Evolutionary conservation across 2,888 invertebrate genomes (phyloP).

Genomic region (Mayetiola destructor): DNA sequence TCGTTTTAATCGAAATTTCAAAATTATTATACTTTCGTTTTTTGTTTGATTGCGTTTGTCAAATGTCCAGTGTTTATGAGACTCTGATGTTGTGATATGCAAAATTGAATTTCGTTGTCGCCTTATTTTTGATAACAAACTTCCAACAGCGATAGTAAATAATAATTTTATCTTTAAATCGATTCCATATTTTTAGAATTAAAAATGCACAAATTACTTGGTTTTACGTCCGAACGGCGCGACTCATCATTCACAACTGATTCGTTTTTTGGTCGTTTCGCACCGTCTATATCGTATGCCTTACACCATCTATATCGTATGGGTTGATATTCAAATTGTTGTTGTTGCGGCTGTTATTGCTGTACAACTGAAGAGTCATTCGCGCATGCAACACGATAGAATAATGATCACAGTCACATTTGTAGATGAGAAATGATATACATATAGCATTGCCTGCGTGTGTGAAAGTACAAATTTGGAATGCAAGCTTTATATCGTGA

Average conservation of each 20-base stretch:
- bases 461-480: too few relatives aligned
- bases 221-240: slow-evolving; percentile 1
- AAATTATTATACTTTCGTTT: background rate
- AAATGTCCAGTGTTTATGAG: background rate
- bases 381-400: too few relatives aligned
- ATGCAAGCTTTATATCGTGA: too few relatives aligned
- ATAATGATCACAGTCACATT: too few relatives aligned
- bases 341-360: too few relatives aligned
- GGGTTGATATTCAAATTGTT: background rate
- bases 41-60: background rate
- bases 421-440: too few relatives aligned
- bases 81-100: background rate
- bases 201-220: background rate
- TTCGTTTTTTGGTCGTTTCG: background rate
- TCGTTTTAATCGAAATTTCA: background rate
- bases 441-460: too few relatives aligned
- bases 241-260: background rate
- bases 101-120: background rate
- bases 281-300: background rate
- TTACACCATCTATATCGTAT: background rate
- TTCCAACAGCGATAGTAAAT: background rate
- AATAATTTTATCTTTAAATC: background rate
- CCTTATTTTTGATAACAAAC: background rate
- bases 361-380: background rate
- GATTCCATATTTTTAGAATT: background rate